Percentiles rank a stretch among this genome's conserved stretches.
Evolutionary conservation across 2,888 invertebrate species (phyloP).

Genomic region (Metellina segmentata): DNA sequence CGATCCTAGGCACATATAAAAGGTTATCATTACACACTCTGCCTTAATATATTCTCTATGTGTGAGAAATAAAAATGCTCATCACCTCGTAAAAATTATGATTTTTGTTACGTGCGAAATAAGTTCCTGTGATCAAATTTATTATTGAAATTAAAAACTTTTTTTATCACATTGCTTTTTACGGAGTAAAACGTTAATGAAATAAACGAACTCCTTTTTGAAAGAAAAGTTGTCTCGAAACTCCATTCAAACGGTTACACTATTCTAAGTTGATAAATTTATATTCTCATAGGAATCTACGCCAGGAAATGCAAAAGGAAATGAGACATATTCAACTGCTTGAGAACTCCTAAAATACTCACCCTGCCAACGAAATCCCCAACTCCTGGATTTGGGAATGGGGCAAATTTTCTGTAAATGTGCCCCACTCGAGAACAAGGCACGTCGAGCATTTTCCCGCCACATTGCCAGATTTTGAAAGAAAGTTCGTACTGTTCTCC

Average conservation of each 20-base stretch:
- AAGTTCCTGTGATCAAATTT: too few species aligned
- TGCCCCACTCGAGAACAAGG: conserved; percentile 96
- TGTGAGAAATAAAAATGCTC: too few species aligned
- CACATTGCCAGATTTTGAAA: conserved; percentile 98
- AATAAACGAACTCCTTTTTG: too few species aligned
- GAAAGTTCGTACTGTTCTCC: conserved; percentile 98
- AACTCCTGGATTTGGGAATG: conserved; percentile 93
- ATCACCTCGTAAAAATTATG: too few species aligned
- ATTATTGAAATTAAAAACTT: too few species aligned
- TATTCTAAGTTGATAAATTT: neutral
- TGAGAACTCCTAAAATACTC: conserved; percentile 67
- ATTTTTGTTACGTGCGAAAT: too few species aligned
- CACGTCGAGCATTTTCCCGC: conserved; percentile 94
- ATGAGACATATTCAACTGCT: neutral
- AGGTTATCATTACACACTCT: too few species aligned
- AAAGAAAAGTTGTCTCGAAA: neutral
- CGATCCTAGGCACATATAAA: too few species aligned
- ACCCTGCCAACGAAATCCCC: conserved; percentile 93
- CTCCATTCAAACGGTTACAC: neutral
- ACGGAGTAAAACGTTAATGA: neutral
- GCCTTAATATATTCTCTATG: too few species aligned
- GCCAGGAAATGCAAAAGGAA: neutral
- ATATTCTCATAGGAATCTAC: conserved; percentile 6
- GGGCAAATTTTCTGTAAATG: conserved; percentile 91
- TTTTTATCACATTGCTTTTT: neutral